Conservation (phyloP, 2,113 vertebrate species). For the Sapayoa aenigma region DNA sequence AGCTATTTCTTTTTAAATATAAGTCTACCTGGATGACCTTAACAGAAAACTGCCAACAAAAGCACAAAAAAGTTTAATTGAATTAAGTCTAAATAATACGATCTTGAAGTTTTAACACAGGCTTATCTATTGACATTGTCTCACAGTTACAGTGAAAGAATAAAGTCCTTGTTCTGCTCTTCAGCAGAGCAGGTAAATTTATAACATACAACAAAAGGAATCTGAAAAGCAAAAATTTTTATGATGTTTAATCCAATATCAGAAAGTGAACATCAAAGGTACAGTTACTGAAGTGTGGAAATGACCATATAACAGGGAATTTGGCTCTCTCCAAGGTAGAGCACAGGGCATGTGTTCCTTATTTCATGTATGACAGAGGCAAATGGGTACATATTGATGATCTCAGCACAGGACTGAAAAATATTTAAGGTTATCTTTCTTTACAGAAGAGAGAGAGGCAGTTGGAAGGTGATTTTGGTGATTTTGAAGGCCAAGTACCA, state of each 20-base stretch:
- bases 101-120: constrained; percentile 33
- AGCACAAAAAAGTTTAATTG: constrained; percentile 29
- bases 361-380: background rate
- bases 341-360: accelerated
- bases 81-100: constrained; percentile 57
- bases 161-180: constrained; percentile 32
- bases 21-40: background rate
- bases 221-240: background rate
- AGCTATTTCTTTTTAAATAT: constrained; percentile 2
- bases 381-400: background rate
- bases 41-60: constrained; percentile 50
- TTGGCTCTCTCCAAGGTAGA: background rate
- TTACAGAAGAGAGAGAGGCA: background rate
- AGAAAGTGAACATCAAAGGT: background rate
- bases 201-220: background rate
- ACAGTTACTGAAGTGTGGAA: background rate
- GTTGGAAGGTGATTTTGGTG: background rate
- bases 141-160: background rate
- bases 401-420: background rate
- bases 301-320: accelerated
- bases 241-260: background rate
- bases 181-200: constrained; percentile 23
- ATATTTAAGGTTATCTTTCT: background rate
- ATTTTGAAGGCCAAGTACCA: background rate
- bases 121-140: constrained; percentile 49